A percentile compares a stretch with the other conserved stretches of the same genome.
Conservation (phyloP, 2,113 vertebrate genomes). For the Paedocypris sp. region DNA sequence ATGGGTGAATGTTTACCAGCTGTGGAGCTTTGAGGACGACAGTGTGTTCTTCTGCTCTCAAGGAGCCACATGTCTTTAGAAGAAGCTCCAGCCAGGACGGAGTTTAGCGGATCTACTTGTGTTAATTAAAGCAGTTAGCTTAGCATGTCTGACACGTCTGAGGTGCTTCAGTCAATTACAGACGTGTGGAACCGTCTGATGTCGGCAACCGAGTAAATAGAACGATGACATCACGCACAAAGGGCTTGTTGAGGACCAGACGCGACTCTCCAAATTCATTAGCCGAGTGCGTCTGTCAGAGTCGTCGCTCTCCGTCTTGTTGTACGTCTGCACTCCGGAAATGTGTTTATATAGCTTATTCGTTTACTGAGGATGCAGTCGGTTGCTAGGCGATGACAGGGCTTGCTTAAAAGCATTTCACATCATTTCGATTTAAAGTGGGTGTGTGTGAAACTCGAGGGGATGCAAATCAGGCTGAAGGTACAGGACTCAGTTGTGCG, state of each 20-base stretch:
- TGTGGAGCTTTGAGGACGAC: constrained; percentile 4
- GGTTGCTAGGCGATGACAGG: constrained; percentile 18
- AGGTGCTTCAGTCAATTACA: neutral
- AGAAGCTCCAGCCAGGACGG: neutral
- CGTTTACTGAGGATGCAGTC: neutral
- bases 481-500: neutral
- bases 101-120: neutral
- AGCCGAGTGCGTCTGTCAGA: neutral
- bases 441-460: neutral
- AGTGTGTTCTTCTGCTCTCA: neutral
- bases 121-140: constrained; percentile 8
- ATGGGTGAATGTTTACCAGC: constrained; percentile 10
- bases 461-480: neutral
- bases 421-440: neutral
- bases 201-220: neutral
- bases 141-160: neutral
- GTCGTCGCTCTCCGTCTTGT: neutral
- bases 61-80: neutral
- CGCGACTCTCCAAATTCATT: constrained; percentile 7
- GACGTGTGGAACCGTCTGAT: neutral
- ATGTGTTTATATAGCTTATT: constrained; percentile 17
- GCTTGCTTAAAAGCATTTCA: constrained; percentile 16
- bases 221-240: constrained; percentile 6
- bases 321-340: constrained; percentile 1
- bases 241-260: neutral